Conservation (phyloP, 2,113 vertebrate genomes). For the Petrocephalus zakoni region DNA sequence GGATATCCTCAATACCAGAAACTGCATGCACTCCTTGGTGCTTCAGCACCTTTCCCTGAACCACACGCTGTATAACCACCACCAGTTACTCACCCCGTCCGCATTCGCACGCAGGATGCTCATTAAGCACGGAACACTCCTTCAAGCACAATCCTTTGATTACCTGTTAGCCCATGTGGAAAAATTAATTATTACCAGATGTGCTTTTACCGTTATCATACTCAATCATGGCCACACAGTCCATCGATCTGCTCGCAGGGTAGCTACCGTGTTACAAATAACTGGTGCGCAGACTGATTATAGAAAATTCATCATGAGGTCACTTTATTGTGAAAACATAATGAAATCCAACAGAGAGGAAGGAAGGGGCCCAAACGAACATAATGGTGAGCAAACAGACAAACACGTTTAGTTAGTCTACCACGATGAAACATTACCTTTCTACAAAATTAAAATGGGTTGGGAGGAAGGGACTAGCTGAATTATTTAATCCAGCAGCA, state of each 20-base stretch:
- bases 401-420: neutral
- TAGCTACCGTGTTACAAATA: neutral
- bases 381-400: neutral
- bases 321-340: neutral
- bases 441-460: neutral
- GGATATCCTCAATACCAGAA: neutral
- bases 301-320: neutral
- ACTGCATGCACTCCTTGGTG: neutral
- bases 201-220: neutral
- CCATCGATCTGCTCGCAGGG: neutral
- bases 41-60: neutral
- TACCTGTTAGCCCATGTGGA: neutral
- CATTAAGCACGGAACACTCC: neutral
- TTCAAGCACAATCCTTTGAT: neutral
- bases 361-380: neutral
- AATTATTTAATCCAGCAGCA: neutral
- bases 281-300: neutral
- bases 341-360: neutral
- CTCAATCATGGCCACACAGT: neutral
- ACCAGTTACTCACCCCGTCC: neutral
- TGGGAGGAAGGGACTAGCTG: neutral
- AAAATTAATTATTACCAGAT: constrained; percentile 1
- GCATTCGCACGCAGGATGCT: neutral
- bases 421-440: neutral
- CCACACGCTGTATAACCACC: neutral